Conservation (phyloP, 2,888 invertebrate species). For the Coecobrya sp. region DNA sequence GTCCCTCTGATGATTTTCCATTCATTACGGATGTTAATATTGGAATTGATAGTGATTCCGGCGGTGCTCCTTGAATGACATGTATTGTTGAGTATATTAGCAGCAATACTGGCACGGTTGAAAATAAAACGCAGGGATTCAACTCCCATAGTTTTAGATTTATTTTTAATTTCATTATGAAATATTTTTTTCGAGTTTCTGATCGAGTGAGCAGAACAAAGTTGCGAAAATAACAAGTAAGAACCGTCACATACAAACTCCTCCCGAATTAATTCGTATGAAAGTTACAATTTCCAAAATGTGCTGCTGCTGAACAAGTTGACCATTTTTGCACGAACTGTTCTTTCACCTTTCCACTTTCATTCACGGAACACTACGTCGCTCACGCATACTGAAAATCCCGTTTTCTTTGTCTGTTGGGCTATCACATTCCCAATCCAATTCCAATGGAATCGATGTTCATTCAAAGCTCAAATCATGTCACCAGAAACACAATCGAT, state of each 20-base stretch:
- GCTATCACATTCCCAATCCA: too few relatives aligned
- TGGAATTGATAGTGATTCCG: slow-evolving; percentile 67
- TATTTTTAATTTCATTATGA: slow-evolving; percentile 13
- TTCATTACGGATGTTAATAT: slow-evolving; percentile 56
- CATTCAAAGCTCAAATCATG: slow-evolving; percentile 10
- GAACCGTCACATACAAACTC: too few relatives aligned
- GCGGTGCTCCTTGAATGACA: slow-evolving; percentile 40
- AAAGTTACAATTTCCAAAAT: too few relatives aligned
- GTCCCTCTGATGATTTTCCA: slow-evolving; percentile 53
- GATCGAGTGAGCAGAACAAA: neutral
- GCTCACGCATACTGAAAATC: neutral
- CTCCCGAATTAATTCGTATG: too few relatives aligned
- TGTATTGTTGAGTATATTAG: slow-evolving; percentile 42
- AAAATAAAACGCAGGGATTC: neutral
- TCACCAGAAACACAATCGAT: slow-evolving; percentile 39
- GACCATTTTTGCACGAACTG: too few relatives aligned
- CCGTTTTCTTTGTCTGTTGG: too few relatives aligned
- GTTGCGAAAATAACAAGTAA: too few relatives aligned
- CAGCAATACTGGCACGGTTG: neutral
- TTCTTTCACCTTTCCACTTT: neutral
- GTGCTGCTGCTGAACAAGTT: too few relatives aligned
- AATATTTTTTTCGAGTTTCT: neutral
- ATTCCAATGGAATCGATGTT: neutral
- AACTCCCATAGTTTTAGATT: neutral
- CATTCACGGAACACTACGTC: too few relatives aligned